Conservation (phyloP, 2,888 invertebrate genomes). For the Venusia cambrica region DNA sequence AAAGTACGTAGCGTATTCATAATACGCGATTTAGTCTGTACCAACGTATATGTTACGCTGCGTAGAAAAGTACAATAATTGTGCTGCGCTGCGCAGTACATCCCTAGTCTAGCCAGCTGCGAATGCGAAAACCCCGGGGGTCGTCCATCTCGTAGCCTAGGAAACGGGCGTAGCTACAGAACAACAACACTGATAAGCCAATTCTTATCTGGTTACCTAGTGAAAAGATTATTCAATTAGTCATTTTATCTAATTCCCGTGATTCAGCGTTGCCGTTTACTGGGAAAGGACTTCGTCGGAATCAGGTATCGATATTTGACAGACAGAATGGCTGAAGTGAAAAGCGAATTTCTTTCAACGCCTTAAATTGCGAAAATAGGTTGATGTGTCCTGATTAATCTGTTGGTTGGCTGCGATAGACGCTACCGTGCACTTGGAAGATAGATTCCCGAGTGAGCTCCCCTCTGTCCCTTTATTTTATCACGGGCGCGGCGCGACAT, state of each 20-base stretch:
- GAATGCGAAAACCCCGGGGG: slow-evolving; percentile 54
- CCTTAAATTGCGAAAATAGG: slow-evolving; percentile 29
- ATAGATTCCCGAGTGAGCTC: slow-evolving; percentile 42
- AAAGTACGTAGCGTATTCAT: too few species aligned
- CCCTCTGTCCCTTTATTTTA: slow-evolving; percentile 59
- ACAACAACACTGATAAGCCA: slow-evolving; percentile 73
- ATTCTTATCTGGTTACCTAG: slow-evolving; percentile 58
- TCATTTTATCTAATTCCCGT: not conserved
- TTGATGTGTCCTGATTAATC: slow-evolving; percentile 26
- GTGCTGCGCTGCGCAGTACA: slow-evolving; percentile 15
- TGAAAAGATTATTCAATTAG: slow-evolving; percentile 23
- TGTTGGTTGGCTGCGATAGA: slow-evolving; percentile 25
- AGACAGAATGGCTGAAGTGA: slow-evolving; percentile 71
- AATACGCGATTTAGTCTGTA: too few species aligned
- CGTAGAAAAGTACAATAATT: too few species aligned
- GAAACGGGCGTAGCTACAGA: slow-evolving; percentile 78
- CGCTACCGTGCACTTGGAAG: slow-evolving; percentile 35
- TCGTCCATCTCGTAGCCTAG: slow-evolving; percentile 64
- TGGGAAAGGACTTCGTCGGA: slow-evolving; percentile 18
- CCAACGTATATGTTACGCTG: too few species aligned
- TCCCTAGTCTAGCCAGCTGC: slow-evolving; percentile 23
- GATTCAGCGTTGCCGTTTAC: slow-evolving; percentile 5
- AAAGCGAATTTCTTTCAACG: too few species aligned
- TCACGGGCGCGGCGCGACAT: slow-evolving; percentile 43
- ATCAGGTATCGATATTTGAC: slow-evolving; percentile 55